phyloP scores from a whole-genome alignment of 2,113 vertebrate species.

The Agelaius phoeniceus region DNA sequence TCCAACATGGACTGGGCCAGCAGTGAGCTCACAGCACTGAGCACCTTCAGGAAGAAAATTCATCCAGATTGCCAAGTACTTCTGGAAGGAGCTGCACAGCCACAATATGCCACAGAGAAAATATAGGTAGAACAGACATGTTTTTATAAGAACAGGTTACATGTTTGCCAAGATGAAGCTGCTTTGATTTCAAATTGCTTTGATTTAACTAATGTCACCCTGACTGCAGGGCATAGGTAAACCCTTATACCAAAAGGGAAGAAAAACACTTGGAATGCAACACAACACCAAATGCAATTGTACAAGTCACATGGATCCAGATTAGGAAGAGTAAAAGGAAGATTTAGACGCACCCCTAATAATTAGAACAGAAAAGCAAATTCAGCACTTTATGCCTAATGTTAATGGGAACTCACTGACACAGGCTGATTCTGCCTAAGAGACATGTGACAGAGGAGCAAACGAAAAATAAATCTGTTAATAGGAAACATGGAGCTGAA shows the following conservation, averaged over 20 bases:
- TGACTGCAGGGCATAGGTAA: not conserved
- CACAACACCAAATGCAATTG: not conserved
- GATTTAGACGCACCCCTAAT: not conserved
- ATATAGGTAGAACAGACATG: not conserved
- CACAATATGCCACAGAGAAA: not conserved
- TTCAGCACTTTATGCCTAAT: not conserved
- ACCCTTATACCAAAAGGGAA: not conserved
- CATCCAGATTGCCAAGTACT: not conserved
- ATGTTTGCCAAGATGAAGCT: not conserved
- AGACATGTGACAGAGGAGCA: not conserved
- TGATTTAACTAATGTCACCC: not conserved
- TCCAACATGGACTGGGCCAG: not conserved
- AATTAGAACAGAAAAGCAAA: not conserved
- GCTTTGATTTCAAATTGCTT: not conserved
- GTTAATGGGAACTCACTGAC: not conserved
- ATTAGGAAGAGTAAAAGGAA: not conserved
- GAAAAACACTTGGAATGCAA: not conserved
- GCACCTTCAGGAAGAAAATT: not conserved
- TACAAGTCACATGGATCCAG: not conserved
- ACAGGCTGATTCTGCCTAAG: not conserved
- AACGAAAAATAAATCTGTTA: not conserved
- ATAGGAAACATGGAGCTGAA: not conserved
- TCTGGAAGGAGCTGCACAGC: not conserved
- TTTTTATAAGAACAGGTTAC: not conserved
- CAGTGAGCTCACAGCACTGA: not conserved